Evolutionary conservation across 2,113 vertebrate species (phyloP).

Genomic region (Ahaetulla prasina): DNA sequence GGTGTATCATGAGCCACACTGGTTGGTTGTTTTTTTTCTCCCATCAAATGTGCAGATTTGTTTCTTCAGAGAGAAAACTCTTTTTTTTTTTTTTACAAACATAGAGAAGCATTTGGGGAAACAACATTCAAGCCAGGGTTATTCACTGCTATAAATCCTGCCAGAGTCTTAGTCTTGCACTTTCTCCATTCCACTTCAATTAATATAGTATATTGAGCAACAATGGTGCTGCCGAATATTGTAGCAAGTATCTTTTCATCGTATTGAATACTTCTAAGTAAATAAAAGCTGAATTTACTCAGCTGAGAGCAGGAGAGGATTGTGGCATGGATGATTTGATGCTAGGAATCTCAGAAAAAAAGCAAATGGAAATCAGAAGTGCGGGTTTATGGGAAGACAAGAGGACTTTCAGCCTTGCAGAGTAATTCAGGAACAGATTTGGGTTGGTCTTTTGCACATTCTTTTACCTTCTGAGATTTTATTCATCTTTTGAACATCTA

Average conservation of each 20-base stretch:
- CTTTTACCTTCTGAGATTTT: not conserved
- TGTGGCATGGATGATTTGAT: slow-evolving; percentile 29
- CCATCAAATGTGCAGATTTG: slow-evolving; percentile 64
- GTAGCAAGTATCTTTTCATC: slow-evolving; percentile 59
- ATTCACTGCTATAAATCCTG: slow-evolving; percentile 60
- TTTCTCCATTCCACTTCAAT: slow-evolving; percentile 66
- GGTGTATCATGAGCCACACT: slow-evolving; percentile 67
- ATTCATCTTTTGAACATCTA: not conserved
- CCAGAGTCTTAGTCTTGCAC: slow-evolving; percentile 38
- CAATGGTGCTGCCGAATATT: slow-evolving; percentile 52
- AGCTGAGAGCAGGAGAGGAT: slow-evolving; percentile 55
- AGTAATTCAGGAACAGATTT: not conserved
- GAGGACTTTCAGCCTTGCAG: not conserved
- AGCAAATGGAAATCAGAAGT: not conserved
- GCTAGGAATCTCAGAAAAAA: slow-evolving; percentile 19
- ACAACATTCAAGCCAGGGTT: slow-evolving; percentile 49
- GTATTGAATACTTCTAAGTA: slow-evolving; percentile 58
- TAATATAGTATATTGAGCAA: slow-evolving; percentile 54
- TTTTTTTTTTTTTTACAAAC: slow-evolving; percentile 39
- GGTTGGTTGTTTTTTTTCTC: slow-evolving; percentile 47
- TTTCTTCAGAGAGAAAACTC: slow-evolving; percentile 69
- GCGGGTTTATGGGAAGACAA: not conserved
- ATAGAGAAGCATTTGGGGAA: slow-evolving; percentile 66
- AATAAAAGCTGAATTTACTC: slow-evolving; percentile 62
- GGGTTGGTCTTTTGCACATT: not conserved